A percentile compares a stretch with the other conserved stretches of the same genome.
Evolutionary conservation across 2,113 vertebrate species (phyloP).

Genomic region (Platysteira castanea): DNA sequence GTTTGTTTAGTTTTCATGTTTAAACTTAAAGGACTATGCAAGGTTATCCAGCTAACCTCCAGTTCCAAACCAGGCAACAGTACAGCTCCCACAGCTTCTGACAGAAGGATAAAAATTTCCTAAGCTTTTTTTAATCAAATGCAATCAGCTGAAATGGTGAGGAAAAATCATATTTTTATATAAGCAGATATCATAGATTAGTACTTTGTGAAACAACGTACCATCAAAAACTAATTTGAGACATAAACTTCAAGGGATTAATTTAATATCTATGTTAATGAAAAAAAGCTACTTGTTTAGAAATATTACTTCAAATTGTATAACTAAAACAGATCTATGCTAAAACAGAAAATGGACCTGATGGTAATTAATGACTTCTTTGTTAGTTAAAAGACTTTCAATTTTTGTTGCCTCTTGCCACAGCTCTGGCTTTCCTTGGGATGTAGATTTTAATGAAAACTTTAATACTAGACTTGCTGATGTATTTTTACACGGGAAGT

Average conservation of each 20-base stretch:
- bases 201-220: neutral
- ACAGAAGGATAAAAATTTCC: neutral
- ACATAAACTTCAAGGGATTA: neutral
- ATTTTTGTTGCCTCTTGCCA: neutral
- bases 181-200: neutral
- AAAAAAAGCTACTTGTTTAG: neutral
- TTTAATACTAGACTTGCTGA: neutral
- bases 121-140: neutral
- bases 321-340: neutral
- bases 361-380: neutral
- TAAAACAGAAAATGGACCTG: neutral
- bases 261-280: neutral
- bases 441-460: neutral
- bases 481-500: neutral
- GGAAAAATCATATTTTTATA: neutral
- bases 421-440: neutral
- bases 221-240: neutral
- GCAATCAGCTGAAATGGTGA: neutral
- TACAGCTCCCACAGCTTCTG: neutral
- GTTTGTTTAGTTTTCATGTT: neutral
- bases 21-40: neutral
- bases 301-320: neutral
- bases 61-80: neutral
- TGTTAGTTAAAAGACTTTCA: neutral
- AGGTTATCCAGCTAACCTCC: neutral